Conservation (phyloP, 2,797 vertebrate species). For the Pseudochirops cupreus region DNA sequence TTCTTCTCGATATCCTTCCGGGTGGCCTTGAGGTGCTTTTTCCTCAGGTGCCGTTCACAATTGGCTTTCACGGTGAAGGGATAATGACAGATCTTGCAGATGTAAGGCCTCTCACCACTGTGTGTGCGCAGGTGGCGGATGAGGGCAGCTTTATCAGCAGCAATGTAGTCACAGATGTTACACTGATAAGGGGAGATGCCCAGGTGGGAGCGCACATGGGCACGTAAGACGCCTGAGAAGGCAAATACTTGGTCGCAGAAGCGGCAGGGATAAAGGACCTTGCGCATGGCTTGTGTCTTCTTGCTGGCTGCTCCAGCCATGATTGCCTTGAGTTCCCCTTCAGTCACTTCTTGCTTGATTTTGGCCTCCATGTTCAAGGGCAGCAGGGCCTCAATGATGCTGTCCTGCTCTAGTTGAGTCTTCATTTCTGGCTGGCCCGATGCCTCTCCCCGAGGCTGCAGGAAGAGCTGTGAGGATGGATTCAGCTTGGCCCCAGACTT, state of each 20-base stretch:
- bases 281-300: slow-evolving; percentile 86
- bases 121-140: slow-evolving; percentile 97
- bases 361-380: slow-evolving; percentile 90
- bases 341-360: slow-evolving; percentile 92
- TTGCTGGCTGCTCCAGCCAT: slow-evolving; percentile 85
- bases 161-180: slow-evolving; percentile 97
- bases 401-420: slow-evolving; percentile 91
- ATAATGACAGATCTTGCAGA: slow-evolving; percentile 98
- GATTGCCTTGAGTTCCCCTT: slow-evolving; percentile 90
- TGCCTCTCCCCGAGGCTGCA: slow-evolving; percentile 83
- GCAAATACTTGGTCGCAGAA: slow-evolving; percentile 96
- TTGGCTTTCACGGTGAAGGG: slow-evolving; percentile 99
- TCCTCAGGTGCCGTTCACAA: slow-evolving; percentile 97
- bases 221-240: slow-evolving; percentile 94
- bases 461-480: slow-evolving; percentile 78
- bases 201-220: slow-evolving; percentile 96
- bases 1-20: slow-evolving; percentile 98
- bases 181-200: slow-evolving; percentile 97
- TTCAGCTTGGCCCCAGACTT: slow-evolving; percentile 80
- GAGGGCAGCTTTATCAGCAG: slow-evolving; percentile 96
- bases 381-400: slow-evolving; percentile 90
- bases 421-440: slow-evolving; percentile 86
- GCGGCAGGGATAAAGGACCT: slow-evolving; percentile 93
- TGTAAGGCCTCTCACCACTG: slow-evolving; percentile 96
- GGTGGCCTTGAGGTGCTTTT: slow-evolving; percentile 97